These are phyloP conservation scores for Sebastiscus tertius DNA, from an alignment of 2,797 vertebrate genomes.

Conservation along the genomic window DNA sequence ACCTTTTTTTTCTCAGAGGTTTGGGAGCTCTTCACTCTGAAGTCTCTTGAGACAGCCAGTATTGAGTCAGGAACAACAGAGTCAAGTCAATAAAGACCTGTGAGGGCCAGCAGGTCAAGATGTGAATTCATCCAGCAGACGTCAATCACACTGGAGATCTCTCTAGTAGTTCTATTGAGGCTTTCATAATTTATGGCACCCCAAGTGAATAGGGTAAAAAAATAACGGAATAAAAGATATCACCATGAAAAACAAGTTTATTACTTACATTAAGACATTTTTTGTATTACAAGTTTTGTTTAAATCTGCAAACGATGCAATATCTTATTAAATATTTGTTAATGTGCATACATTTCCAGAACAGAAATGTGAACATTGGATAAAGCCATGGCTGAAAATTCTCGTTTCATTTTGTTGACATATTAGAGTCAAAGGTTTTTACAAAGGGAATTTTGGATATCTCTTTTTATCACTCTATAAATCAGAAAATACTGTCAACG, in stretches of 20 bases:
- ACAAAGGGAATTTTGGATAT: accelerated
- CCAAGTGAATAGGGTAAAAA: too few species aligned
- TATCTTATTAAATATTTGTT: not conserved
- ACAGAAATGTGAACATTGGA: too few species aligned
- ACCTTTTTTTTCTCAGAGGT: not conserved
- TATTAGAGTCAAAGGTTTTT: not conserved
- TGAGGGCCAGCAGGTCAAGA: constrained; percentile 3
- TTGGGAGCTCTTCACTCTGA: not conserved
- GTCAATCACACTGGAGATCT: not conserved
- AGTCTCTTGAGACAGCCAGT: not conserved
- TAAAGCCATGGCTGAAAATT: too few species aligned
- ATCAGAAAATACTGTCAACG: not conserved
- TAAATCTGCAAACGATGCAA: not conserved
- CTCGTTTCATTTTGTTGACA: not conserved
- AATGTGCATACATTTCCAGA: too few species aligned
- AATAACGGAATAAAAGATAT: too few species aligned
- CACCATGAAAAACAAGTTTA: too few species aligned
- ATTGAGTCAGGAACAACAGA: constrained; percentile 20
- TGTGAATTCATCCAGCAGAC: constrained; percentile 1
- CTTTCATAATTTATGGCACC: not conserved
- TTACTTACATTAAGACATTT: too few species aligned
- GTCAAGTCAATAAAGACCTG: constrained; percentile 19
- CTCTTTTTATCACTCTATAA: not conserved
- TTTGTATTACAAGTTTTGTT: not conserved
- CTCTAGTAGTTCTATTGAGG: not conserved